Evolutionary conservation across 1,140 invertebrate species (phyloP), one percentile per base, ranked within the genome.

Genomic region (Leptinotarsa lineolata): DNA sequence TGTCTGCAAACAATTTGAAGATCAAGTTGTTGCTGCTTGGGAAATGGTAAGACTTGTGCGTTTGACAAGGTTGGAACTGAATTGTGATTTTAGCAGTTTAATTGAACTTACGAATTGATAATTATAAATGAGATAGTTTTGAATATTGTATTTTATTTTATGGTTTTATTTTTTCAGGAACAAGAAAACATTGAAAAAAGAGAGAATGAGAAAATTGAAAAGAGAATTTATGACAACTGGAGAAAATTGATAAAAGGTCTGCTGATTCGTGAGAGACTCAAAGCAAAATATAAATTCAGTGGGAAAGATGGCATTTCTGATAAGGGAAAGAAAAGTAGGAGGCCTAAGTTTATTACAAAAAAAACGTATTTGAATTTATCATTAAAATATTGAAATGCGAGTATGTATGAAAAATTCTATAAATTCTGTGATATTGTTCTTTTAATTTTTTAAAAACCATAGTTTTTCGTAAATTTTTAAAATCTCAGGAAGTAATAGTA

Each of bases 151-250:
- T 39, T 39, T 39, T 39, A 11, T 39, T 39, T 39, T 39, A 2
- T 39, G 8, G 8, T 39, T 8, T 39, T 66, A 30, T 66, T 24
- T 24, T 39, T 88, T 68, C 81, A 95, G 89, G 93, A 95, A 76
- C 92, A 94, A 88, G 88, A 91, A 75, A 90, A 93, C 77, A 86
- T 89, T 70, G 86, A 86, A 68, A 89, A 89, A 72, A 89, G 89
- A 76, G 90, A 91, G 66, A 84, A 85, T 73, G 92, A 94, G 84
- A 97, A 96, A 85, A 86, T 89, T 69, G 91, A 95, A 73, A 91
- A 95, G 74, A 87, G 93, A 76, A 91, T 97, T 46, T 94, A 93
- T 80, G 93, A 90, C 2, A 97, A 97, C 84, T 99, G 97, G 97
- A 92, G 88, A 79, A 91, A 89, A 68, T 85, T 99, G 2, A 94